Evolutionary conservation across 2,113 vertebrate genomes (phyloP).

Genomic region (Poeciliopsis turrubarensis): DNA sequence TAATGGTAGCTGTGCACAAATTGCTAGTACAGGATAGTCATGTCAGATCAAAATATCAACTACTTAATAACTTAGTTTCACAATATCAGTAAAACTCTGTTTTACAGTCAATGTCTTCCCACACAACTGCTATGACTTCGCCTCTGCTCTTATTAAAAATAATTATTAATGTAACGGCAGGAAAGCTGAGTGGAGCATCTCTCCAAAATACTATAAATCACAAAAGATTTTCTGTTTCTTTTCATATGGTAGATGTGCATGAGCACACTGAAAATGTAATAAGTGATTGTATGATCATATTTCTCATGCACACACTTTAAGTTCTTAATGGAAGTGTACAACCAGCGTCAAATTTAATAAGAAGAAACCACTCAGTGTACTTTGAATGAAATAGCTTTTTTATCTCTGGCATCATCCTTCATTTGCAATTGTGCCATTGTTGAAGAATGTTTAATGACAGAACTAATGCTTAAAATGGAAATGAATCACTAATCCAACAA

Average conservation of each 20-base stretch:
- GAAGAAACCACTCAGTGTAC: neutral
- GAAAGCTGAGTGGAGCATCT: neutral
- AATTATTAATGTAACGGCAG: too few relatives aligned
- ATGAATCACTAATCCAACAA: too few relatives aligned
- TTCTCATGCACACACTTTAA: neutral
- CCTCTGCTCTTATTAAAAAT: neutral
- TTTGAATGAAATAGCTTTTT: neutral
- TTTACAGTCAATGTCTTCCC: neutral
- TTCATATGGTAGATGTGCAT: too few relatives aligned
- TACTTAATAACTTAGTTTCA: neutral
- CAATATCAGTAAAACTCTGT: neutral
- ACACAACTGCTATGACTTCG: neutral
- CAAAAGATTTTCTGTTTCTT: neutral
- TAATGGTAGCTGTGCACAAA: too few relatives aligned
- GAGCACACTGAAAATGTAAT: too few relatives aligned
- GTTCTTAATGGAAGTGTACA: neutral
- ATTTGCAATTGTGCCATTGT: neutral
- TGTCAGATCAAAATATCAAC: neutral
- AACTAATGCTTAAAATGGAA: neutral
- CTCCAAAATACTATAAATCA: neutral
- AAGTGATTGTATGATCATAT: too few relatives aligned
- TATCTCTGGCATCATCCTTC: neutral
- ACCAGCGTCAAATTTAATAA: neutral
- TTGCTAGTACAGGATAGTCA: neutral
- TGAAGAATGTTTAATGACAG: neutral